Percentiles rank a stretch among this genome's conserved stretches.
Conservation (phyloP, 2,113 vertebrate species). For the Megalops atlanticus region DNA sequence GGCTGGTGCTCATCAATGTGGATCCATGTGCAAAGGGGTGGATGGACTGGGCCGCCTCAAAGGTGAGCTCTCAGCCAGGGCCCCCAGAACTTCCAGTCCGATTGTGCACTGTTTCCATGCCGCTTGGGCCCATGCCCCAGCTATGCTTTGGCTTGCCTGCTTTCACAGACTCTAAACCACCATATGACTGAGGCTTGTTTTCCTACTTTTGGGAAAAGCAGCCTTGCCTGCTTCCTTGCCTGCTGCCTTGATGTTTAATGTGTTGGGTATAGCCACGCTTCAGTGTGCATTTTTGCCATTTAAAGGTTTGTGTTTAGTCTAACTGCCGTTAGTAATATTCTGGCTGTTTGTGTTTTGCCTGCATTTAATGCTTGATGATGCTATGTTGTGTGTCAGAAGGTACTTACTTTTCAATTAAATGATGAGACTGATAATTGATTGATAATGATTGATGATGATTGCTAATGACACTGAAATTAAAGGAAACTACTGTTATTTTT, state of each 20-base stretch:
- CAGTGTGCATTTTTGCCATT: neutral
- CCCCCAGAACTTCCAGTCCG: neutral
- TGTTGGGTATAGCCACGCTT: neutral
- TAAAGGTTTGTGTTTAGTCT: neutral
- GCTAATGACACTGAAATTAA: too few species aligned
- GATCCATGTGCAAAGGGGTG: slow-evolving; percentile 95
- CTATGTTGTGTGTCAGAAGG: neutral
- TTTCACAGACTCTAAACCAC: neutral
- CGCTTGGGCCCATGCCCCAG: neutral
- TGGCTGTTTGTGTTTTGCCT: neutral
- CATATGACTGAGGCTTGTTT: too few species aligned
- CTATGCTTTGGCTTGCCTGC: neutral
- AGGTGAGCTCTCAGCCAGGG: slow-evolving; percentile 66
- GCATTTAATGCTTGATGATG: neutral
- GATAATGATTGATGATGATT: too few species aligned
- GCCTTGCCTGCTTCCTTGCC: too few species aligned
- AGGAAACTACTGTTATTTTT: slow-evolving; percentile 23
- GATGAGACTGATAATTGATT: too few species aligned
- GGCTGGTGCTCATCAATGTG: slow-evolving; percentile 91
- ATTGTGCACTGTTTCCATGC: neutral
- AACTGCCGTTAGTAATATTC: neutral
- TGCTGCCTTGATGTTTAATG: too few species aligned
- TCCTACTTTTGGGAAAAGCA: too few species aligned
- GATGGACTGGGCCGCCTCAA: slow-evolving; percentile 95
- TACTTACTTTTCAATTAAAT: neutral